Evolutionary conservation across 2,113 vertebrate genomes (phyloP).

Genomic region (Lonchura striata): DNA sequence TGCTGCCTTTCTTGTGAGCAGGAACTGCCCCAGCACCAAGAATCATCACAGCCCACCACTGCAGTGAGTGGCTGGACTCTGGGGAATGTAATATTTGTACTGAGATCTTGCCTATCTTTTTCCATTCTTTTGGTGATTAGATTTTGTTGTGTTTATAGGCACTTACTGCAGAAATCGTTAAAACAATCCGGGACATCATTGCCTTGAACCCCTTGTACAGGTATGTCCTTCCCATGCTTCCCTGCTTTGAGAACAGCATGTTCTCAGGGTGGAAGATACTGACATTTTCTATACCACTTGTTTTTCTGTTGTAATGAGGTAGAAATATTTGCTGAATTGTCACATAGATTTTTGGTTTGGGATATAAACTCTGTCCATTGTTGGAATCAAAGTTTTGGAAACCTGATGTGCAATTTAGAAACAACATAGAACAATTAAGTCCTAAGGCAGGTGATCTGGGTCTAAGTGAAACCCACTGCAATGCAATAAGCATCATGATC

Average conservation of each 20-base stretch:
- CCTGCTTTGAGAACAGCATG: background rate
- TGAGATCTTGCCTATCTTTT: background rate
- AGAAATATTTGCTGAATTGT: background rate
- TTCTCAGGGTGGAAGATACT: background rate
- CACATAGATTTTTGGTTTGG: background rate
- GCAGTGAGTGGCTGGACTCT: background rate
- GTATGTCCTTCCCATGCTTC: slow-evolving; percentile 53
- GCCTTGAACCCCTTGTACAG: slow-evolving; percentile 95
- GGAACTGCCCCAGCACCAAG: background rate
- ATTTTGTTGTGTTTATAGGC: slow-evolving; percentile 73
- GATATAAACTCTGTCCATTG: background rate
- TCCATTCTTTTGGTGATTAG: background rate
- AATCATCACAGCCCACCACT: no score
- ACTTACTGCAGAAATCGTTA: slow-evolving; percentile 96
- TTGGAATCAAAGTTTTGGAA: background rate
- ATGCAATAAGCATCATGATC: fast-evolving
- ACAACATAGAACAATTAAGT: fast-evolving
- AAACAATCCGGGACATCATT: slow-evolving; percentile 98
- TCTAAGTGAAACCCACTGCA: background rate
- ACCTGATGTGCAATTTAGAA: background rate
- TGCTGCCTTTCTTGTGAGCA: background rate
- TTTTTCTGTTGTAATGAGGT: background rate
- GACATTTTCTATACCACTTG: background rate
- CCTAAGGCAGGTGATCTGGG: background rate
- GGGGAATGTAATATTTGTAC: background rate